Conservation (phyloP, 2,888 invertebrate species). For the Rhagonycha lutea region DNA sequence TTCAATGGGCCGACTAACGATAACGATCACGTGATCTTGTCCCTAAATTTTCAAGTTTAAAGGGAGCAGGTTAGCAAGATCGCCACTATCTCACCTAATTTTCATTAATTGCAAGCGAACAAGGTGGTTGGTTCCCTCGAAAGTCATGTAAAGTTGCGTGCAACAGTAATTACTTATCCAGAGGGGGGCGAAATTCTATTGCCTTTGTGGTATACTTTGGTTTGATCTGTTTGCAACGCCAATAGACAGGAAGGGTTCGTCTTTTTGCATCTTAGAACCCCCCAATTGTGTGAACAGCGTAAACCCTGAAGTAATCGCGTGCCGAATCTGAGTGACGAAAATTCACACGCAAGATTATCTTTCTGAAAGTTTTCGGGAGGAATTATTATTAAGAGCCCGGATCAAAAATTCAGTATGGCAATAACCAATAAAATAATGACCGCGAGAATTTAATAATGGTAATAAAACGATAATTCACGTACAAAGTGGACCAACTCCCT, state of each 20-base stretch:
- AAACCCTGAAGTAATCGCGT: neutral
- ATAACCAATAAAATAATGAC: neutral
- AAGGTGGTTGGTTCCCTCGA: neutral
- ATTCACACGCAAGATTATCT: neutral
- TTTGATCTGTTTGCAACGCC: neutral
- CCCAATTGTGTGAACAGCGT: neutral
- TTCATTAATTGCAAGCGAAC: neutral
- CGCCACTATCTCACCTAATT: neutral
- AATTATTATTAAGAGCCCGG: neutral
- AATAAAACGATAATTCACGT: neutral
- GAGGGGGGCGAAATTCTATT: neutral
- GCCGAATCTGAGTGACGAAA: neutral
- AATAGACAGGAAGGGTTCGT: neutral
- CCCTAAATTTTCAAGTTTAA: neutral
- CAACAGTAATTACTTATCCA: neutral
- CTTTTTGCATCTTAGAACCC: too few species aligned
- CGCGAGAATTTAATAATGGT: neutral
- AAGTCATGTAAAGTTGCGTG: neutral
- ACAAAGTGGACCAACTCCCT: neutral
- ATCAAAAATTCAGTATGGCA: neutral
- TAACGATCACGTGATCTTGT: neutral
- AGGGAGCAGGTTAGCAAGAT: neutral
- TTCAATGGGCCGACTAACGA: neutral
- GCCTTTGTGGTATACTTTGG: neutral
- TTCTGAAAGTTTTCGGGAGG: too few species aligned